Percentiles rank a stretch among this genome's conserved stretches.
These are phyloP conservation scores for Stenurella melanura DNA, from an alignment of 2,888 invertebrate species.

Conservation along the genomic window DNA sequence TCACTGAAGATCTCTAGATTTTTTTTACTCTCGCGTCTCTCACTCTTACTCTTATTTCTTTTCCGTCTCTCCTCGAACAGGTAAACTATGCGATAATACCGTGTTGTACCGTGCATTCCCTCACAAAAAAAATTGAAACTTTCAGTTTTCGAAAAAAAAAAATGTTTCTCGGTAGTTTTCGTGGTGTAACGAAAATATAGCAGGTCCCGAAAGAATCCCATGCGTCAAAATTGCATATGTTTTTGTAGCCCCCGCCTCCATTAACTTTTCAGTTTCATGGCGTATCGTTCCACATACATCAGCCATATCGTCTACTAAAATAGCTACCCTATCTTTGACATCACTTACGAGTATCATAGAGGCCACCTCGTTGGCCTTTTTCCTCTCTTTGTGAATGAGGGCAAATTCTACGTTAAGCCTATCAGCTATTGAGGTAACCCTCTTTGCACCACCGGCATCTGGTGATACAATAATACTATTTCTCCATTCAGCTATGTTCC, in stretches of 20 bases:
- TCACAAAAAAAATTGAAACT: no score
- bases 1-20: no score
- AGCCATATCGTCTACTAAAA: constrained; percentile 97
- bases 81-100: no score
- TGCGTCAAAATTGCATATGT: constrained; percentile 96
- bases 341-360: constrained; percentile 98
- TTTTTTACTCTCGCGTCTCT: no score
- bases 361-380: constrained; percentile 96
- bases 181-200: no score
- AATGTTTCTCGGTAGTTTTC: no score
- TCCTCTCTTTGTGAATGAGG: constrained; percentile 95
- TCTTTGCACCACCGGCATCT: constrained; percentile 96
- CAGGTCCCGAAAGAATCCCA: constrained; percentile 96
- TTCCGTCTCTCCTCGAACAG: no score
- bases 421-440: constrained; percentile 81
- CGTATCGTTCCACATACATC: constrained; percentile 96
- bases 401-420: constrained; percentile 95
- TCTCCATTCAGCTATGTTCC: constrained; percentile 94
- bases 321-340: constrained; percentile 93
- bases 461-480: constrained; percentile 96
- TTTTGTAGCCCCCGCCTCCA: constrained; percentile 92
- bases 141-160: no score
- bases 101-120: no score
- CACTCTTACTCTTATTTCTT: no score
- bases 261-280: constrained; percentile 93